Evolutionary conservation across 1,140 invertebrate genomes (phyloP).

Genomic region (Ceratoteleas bidentatus): DNA sequence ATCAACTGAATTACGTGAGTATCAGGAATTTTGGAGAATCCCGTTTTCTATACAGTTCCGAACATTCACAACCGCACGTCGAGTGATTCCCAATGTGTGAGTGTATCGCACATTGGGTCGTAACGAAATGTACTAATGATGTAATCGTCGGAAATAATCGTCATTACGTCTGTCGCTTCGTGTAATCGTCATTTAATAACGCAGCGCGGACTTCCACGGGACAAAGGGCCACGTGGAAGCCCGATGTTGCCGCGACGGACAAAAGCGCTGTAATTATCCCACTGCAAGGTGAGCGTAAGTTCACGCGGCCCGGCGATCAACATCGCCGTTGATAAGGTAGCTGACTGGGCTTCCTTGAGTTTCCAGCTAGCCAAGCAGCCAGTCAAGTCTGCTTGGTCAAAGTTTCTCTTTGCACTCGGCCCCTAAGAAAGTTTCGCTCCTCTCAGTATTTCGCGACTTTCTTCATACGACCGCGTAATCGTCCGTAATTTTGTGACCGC

Average conservation of each 20-base stretch:
- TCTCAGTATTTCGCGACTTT: slow-evolving; percentile 69
- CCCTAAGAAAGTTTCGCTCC: slow-evolving; percentile 74
- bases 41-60: neutral
- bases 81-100: slow-evolving; percentile 7
- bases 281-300: slow-evolving; percentile 65
- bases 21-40: no score
- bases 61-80: slow-evolving; percentile 1
- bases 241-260: slow-evolving; percentile 61
- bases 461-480: slow-evolving; percentile 68
- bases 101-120: neutral
- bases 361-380: slow-evolving; percentile 74
- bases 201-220: slow-evolving; percentile 49
- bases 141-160: slow-evolving; percentile 42
- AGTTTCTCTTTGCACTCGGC: slow-evolving; percentile 70
- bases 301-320: slow-evolving; percentile 45
- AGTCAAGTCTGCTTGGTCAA: slow-evolving; percentile 70
- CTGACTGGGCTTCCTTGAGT: slow-evolving; percentile 78
- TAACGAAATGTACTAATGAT: slow-evolving; percentile 28
- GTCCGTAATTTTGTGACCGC: slow-evolving; percentile 47
- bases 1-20: neutral
- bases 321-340: slow-evolving; percentile 65
- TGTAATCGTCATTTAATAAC: slow-evolving; percentile 69
- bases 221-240: slow-evolving; percentile 73
- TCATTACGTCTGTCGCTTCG: slow-evolving; percentile 34
- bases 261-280: slow-evolving; percentile 78